phyloP scores from a whole-genome alignment of 2,888 invertebrate genomes.

The Nudaria mundana region DNA sequence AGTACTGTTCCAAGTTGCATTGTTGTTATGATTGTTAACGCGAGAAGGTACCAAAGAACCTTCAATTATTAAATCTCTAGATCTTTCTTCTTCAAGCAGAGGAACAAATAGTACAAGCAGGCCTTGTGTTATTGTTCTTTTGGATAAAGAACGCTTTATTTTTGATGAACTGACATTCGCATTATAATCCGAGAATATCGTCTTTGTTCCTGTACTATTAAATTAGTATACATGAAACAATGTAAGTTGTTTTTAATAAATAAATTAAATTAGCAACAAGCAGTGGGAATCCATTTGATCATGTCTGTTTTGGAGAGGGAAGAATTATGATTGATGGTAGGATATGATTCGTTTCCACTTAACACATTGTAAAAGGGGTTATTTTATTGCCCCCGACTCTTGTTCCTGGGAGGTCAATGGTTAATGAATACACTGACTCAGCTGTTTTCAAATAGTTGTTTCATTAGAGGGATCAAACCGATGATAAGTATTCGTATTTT shows the following conservation, averaged over 20 bases:
- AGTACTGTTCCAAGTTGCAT: too few species aligned
- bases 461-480: constrained; percentile 46
- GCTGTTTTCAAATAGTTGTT: constrained; percentile 56
- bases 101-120: too few species aligned
- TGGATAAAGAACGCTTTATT: too few species aligned
- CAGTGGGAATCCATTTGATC: constrained; percentile 50
- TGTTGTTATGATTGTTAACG: too few species aligned
- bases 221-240: constrained; percentile 14
- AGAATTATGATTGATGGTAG: constrained; percentile 77
- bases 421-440: constrained; percentile 72
- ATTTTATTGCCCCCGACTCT: constrained; percentile 68
- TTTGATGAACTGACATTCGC: constrained; percentile 1
- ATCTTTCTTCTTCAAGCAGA: too few species aligned
- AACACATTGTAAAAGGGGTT: constrained; percentile 76
- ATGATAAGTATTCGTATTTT: constrained; percentile 21
- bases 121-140: too few species aligned
- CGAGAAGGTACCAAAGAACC: too few species aligned
- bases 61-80: too few species aligned
- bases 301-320: constrained; percentile 49
- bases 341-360: constrained; percentile 77
- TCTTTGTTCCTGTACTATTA: constrained; percentile 1
- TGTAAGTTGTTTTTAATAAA: constrained; percentile 26
- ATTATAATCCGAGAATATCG: constrained; percentile 1
- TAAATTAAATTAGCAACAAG: constrained; percentile 48
- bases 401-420: constrained; percentile 69